A percentile compares a stretch with the other conserved stretches of the same genome.
These are phyloP conservation scores for Zaprionus tsacasi DNA, from an alignment of 1,140 invertebrate species.

Conservation along the genomic window DNA sequence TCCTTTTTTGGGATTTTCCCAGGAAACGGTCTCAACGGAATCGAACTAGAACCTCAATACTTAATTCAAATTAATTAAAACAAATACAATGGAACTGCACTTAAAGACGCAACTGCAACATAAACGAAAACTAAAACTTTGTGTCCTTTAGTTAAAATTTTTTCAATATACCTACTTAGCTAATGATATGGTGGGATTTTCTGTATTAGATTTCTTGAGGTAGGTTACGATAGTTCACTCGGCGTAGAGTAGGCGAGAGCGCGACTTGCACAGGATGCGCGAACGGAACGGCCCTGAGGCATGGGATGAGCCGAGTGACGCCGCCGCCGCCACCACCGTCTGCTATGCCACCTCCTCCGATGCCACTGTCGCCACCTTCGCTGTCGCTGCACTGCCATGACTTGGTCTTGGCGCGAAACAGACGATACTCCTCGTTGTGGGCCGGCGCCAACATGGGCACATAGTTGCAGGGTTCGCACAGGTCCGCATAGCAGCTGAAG, in stretches of 20 bases:
- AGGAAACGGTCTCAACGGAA: constrained; percentile 23
- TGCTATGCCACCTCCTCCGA: constrained; percentile 66
- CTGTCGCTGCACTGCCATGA: constrained; percentile 86
- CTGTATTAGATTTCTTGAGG: no score
- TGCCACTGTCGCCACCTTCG: constrained; percentile 51
- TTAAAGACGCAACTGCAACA: constrained; percentile 43
- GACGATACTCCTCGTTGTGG: constrained; percentile 88
- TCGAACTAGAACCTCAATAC: constrained; percentile 33
- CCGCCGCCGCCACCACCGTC: constrained; percentile 14
- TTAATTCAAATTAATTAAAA: constrained; percentile 40
- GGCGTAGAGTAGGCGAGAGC: constrained; percentile 64
- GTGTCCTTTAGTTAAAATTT: constrained; percentile 32
- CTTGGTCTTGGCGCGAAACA: constrained; percentile 87
- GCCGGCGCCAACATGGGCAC: constrained; percentile 91
- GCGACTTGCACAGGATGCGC: constrained; percentile 50
- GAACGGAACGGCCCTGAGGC: not conserved
- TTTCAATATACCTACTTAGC: not conserved
- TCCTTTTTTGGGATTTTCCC: not conserved
- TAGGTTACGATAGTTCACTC: constrained; percentile 26
- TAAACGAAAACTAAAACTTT: constrained; percentile 54
- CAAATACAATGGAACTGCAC: constrained; percentile 22
- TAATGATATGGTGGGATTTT: not conserved
- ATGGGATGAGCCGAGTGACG: not conserved
- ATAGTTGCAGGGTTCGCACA: constrained; percentile 92
- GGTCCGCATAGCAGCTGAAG: constrained; percentile 87